These are phyloP conservation scores for Rhinolophus ferrumequinum DNA, from an alignment of 2,113 vertebrate genomes.

Conservation along the genomic window DNA sequence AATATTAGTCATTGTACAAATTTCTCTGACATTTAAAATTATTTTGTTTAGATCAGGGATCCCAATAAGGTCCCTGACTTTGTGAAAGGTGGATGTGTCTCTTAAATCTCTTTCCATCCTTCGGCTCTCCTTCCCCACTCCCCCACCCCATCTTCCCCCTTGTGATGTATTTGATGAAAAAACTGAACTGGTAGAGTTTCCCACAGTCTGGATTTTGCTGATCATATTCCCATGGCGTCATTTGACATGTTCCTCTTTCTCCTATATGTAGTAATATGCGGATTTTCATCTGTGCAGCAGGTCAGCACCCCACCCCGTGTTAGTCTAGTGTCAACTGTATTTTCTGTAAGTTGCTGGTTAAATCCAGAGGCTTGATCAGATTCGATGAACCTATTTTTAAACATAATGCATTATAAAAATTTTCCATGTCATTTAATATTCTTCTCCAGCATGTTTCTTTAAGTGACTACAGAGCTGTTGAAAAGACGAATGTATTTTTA, in stretches of 20 bases:
- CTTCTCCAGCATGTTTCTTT: neutral
- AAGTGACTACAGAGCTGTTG: neutral
- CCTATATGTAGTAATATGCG: neutral
- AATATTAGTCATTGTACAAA: neutral
- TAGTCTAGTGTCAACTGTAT: neutral
- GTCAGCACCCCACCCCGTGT: neutral
- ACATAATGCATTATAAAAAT: neutral
- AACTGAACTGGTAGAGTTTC: neutral
- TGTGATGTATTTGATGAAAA: constrained; percentile 16
- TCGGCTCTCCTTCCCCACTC: neutral
- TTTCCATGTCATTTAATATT: neutral
- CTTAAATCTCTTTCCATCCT: neutral
- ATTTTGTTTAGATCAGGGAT: neutral
- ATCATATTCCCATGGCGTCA: neutral
- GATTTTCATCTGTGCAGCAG: neutral
- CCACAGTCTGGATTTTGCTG: neutral
- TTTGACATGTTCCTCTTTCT: neutral
- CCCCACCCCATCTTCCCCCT: neutral
- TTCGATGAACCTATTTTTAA: neutral
- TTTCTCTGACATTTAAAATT: neutral
- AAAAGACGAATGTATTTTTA: neutral
- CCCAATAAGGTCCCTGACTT: neutral
- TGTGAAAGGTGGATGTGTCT: neutral
- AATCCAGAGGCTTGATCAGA: neutral
- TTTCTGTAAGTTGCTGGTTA: neutral